phyloP scores from a whole-genome alignment of 2,888 invertebrate genomes.

The Apodemia hepburni region DNA sequence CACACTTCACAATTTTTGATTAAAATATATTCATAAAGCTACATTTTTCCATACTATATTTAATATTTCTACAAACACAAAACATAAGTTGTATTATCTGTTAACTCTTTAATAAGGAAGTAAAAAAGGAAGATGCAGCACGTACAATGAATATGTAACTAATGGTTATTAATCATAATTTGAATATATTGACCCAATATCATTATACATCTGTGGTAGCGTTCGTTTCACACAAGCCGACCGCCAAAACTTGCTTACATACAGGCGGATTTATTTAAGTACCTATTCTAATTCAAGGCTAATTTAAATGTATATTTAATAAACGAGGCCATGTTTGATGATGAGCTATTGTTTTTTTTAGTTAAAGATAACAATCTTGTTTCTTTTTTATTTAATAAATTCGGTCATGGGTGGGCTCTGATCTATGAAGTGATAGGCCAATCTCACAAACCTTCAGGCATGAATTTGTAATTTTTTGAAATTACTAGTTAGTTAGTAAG shows the following conservation, averaged over 20 bases:
- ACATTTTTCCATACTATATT: too few species aligned
- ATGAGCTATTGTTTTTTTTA: constrained; percentile 7
- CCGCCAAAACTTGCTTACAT: constrained; percentile 41
- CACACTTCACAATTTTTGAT: too few species aligned
- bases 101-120: neutral
- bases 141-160: constrained; percentile 10
- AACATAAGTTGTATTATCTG: neutral
- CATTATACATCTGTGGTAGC: constrained; percentile 57
- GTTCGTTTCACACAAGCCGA: constrained; percentile 50
- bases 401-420: neutral
- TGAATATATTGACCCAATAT: constrained; percentile 67
- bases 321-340: constrained; percentile 3
- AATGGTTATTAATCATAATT: constrained; percentile 65
- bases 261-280: constrained; percentile 41
- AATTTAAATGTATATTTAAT: constrained; percentile 2
- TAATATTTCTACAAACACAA: too few species aligned
- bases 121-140: constrained; percentile 10
- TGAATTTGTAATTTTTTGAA: neutral
- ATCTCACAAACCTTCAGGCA: neutral
- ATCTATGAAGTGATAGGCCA: neutral
- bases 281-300: constrained; percentile 6
- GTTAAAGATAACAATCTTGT: constrained; percentile 4
- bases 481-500: neutral
- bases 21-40: too few species aligned
- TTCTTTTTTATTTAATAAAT: neutral